Evolutionary conservation across 2,888 invertebrate genomes (phyloP).

Genomic region (Eupithecia centaureata): DNA sequence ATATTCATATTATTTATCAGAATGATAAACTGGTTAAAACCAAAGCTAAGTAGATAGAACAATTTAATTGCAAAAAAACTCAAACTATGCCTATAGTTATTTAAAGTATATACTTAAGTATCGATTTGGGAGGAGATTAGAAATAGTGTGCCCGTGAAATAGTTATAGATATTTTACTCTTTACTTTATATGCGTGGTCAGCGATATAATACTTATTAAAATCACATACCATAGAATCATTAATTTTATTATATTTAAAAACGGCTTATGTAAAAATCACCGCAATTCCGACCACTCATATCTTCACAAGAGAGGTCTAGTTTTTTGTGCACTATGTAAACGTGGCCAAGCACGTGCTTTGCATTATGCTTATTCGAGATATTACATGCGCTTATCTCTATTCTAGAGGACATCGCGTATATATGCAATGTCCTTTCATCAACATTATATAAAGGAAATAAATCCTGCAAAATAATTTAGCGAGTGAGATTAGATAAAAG

Average conservation of each 20-base stretch:
- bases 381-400: slow-evolving; percentile 15
- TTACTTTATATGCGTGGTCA: background rate
- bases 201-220: background rate
- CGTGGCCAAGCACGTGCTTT: slow-evolving; percentile 18
- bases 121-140: too few relatives aligned
- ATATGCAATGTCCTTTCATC: slow-evolving; percentile 20
- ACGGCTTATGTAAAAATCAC: background rate
- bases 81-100: background rate
- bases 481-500: slow-evolving; percentile 81
- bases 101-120: too few relatives aligned
- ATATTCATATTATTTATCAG: background rate
- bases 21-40: background rate
- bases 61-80: background rate
- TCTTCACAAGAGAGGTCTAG: background rate
- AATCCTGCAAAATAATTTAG: slow-evolving; percentile 66
- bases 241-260: background rate
- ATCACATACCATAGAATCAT: too few relatives aligned
- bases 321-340: background rate
- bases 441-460: slow-evolving; percentile 48
- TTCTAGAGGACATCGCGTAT: slow-evolving; percentile 19
- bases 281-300: background rate
- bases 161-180: background rate
- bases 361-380: slow-evolving; percentile 15
- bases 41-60: background rate
- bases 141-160: background rate